A percentile compares a stretch with the other conserved stretches of the same genome.
Evolutionary conservation across 1,140 invertebrate genomes (phyloP).

Genomic region (Neoseiulus cucumeris): DNA sequence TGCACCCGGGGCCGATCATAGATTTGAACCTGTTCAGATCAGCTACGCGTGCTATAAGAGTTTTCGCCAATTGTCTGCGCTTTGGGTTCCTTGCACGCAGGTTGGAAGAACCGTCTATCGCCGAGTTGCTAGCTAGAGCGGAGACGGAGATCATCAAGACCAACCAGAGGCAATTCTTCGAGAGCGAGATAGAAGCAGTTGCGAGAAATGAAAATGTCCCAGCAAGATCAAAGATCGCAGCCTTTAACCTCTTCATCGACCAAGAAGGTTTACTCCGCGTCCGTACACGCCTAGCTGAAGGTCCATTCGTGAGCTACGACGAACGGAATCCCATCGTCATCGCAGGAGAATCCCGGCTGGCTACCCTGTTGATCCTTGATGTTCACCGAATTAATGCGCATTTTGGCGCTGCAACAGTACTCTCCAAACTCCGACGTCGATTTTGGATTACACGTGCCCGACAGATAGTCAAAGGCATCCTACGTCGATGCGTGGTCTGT

Average conservation of each 20-base stretch:
- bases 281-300: background rate
- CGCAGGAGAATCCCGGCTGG: background rate
- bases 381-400: background rate
- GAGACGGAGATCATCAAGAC: background rate
- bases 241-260: slow-evolving; percentile 12
- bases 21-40: background rate
- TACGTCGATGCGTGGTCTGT: slow-evolving; percentile 10
- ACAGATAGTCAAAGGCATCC: slow-evolving; percentile 8
- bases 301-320: background rate
- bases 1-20: background rate
- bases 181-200: background rate
- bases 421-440: background rate
- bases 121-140: slow-evolving; percentile 6
- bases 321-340: background rate
- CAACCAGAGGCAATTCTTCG: background rate
- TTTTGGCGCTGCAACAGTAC: background rate
- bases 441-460: background rate
- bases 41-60: background rate
- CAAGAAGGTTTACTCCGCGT: background rate
- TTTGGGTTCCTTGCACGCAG: too few species aligned
- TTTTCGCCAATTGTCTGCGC: background rate
- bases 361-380: background rate
- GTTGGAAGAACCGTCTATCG: too few species aligned
- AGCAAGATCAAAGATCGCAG: background rate
- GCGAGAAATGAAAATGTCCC: background rate